Evolutionary conservation across 2,888 invertebrate genomes (phyloP).

Genomic region (Dryococelus australis): DNA sequence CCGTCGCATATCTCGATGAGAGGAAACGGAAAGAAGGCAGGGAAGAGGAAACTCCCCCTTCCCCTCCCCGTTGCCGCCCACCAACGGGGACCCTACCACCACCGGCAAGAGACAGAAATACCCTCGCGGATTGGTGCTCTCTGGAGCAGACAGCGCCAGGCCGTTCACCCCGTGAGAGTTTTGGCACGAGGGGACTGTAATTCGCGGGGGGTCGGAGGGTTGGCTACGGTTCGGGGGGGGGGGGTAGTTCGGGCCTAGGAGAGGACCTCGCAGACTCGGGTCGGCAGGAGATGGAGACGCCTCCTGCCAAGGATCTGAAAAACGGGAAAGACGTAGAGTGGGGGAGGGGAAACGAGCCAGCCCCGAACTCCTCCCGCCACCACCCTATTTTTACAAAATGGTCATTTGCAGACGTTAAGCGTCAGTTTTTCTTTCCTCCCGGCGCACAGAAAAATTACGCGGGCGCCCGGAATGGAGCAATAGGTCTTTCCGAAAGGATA

Average conservation of each 20-base stretch:
- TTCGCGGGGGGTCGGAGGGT: not conserved
- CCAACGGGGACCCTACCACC: not conserved
- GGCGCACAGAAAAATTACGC: not conserved
- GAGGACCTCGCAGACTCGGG: not conserved
- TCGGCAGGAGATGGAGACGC: not conserved
- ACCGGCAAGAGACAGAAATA: not conserved
- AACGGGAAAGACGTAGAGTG: too few relatives aligned
- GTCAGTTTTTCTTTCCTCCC: conserved; percentile 16
- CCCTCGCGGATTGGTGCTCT: not conserved
- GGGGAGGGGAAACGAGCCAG: not conserved
- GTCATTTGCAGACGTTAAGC: conserved; percentile 16
- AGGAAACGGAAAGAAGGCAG: not conserved
- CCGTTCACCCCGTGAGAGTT: not conserved
- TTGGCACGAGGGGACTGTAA: not conserved
- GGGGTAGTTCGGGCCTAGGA: not conserved
- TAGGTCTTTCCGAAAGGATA: not conserved
- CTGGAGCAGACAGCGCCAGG: not conserved
- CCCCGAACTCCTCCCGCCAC: not conserved
- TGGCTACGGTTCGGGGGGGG: not conserved
- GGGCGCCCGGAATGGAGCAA: conserved; percentile 9
- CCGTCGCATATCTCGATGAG: too few relatives aligned
- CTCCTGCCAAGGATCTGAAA: not conserved
- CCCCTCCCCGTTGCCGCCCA: not conserved
- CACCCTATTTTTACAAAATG: not conserved
- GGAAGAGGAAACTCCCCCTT: not conserved